Base-by-base conservation (phyloP, 2,888 invertebrate species). In the Hemistola chrysoprasaria region DNA sequence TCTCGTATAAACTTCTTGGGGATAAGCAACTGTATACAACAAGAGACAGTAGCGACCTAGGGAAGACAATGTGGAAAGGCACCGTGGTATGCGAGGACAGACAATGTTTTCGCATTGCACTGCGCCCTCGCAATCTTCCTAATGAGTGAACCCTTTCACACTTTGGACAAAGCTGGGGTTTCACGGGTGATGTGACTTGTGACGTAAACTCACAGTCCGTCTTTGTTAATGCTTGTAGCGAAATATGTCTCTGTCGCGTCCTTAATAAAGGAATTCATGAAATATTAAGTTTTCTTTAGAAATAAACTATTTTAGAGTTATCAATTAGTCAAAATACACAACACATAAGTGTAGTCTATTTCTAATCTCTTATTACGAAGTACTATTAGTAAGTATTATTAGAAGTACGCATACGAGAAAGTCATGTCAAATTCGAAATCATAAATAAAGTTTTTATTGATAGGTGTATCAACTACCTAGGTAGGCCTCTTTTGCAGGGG, bases 111-210 rank as follows among this genome's bases (percentile, higher is more conserved):
- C 56, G 65, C 66, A 62, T 65, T 62, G 61, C 68, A 60, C 64
- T 62, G 68, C 78, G 77, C 86, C 84, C 85, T 80, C 76, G 87
- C 88, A 88, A 87, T 88, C 87, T 87, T 85, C 86, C 86, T 88
- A 88, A 88, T 87, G 88, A 88, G 84, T 83, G 83, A 79, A 73
- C 84, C 84, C 85, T 86, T 87, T 86, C 84, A 85, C 86, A 85
- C 86, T 77, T 65, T 58, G 72, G 69, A 86, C 84, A 86, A 86
- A 84, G 83, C 75, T 59, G 66, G 74, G 85, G 83, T 80, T 84
- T 82, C 78, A 77, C 80, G 83, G 82, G 76, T 83, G 82, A 81
- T 73, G 78, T 83, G 78, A 74, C 82, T 80, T 73, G 77, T 83
- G 78, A 74, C 82, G 73, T 65, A 78, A 76, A 82, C 83, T 82